phyloP scores from a whole-genome alignment of 1,140 invertebrate species.

The Solenopsis invicta region DNA sequence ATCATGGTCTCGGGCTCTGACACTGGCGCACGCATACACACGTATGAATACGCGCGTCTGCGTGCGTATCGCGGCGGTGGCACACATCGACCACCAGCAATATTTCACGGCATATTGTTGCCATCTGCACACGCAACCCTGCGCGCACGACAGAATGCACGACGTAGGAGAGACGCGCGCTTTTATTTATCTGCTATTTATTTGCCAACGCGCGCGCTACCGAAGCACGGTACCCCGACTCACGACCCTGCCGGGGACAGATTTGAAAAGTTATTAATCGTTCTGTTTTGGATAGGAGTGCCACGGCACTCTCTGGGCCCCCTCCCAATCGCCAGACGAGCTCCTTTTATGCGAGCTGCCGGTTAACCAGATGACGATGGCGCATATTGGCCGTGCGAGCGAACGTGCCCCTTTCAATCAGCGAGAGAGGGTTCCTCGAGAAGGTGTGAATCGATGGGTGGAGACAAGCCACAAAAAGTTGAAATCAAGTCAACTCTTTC shows the following conservation, averaged over 20 bases:
- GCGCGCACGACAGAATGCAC: conserved; percentile 80
- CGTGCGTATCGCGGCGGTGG: conserved; percentile 44
- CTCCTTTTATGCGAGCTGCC: conserved; percentile 55
- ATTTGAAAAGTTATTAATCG: conserved; percentile 87
- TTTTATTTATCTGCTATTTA: conserved; percentile 87
- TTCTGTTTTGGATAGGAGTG: conserved; percentile 79
- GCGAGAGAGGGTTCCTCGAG: conserved; percentile 40
- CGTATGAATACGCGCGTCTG: conserved; percentile 40
- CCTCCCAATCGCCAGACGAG: background rate
- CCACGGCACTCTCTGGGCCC: conserved; percentile 14
- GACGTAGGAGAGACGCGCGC: conserved; percentile 77
- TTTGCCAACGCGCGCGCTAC: conserved; percentile 84
- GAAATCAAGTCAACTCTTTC: conserved; percentile 36
- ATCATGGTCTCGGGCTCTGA: conserved; percentile 18
- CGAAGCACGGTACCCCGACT: conserved; percentile 72
- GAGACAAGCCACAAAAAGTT: conserved; percentile 48
- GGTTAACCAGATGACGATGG: conserved; percentile 67
- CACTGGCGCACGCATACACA: background rate
- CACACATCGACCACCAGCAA: conserved; percentile 78
- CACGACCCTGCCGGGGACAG: conserved; percentile 83
- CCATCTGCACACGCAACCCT: conserved; percentile 86
- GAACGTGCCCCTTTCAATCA: conserved; percentile 58
- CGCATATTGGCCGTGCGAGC: conserved; percentile 58
- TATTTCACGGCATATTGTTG: conserved; percentile 87
- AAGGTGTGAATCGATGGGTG: conserved; percentile 71